Conservation (phyloP, 1,140 invertebrate species). For the Halictus rubicundus region DNA sequence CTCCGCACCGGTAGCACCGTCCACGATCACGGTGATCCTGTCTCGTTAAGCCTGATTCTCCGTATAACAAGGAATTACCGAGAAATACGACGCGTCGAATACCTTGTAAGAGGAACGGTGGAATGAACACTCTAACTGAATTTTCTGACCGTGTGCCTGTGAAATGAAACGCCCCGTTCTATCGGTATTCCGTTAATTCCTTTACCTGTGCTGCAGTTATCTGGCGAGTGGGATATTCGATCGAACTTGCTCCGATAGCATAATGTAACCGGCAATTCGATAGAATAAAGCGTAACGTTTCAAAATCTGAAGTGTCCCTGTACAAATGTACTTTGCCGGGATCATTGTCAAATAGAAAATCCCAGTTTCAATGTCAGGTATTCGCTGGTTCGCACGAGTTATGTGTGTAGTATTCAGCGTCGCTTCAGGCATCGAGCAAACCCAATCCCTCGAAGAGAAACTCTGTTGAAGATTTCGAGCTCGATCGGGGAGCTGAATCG, state of each 20-base stretch:
- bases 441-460: no score
- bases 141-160: background rate
- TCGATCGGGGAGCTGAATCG: no score
- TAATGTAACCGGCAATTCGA: no score
- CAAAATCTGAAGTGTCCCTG: no score
- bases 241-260: background rate
- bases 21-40: constrained; percentile 12
- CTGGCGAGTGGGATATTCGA: background rate
- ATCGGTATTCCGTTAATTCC: background rate
- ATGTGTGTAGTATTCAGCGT: no score
- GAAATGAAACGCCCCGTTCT: background rate
- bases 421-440: no score
- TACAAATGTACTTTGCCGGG: no score
- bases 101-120: background rate
- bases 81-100: background rate
- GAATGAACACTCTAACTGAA: background rate
- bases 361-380: no score
- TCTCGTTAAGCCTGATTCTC: constrained; percentile 12
- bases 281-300: no score
- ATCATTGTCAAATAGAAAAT: no score
- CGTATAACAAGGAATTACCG: background rate
- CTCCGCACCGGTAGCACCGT: background rate
- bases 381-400: no score
- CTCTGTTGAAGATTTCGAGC: no score
- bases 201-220: background rate